phyloP scores from a whole-genome alignment of 1,140 invertebrate genomes.

The Aphaenogaster ashmeadi region DNA sequence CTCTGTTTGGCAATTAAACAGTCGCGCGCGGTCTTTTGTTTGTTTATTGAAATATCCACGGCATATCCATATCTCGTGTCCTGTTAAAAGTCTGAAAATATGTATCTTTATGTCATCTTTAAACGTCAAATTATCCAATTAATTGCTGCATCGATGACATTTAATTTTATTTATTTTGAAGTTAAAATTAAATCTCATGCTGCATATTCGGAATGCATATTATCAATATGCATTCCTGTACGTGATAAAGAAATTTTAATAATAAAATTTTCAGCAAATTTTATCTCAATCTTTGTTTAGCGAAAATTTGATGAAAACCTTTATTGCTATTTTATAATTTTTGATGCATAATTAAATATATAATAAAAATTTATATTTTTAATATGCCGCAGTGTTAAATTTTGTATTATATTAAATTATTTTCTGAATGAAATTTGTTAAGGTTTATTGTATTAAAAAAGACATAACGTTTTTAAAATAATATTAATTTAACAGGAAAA shows the following conservation, averaged over 20 bases:
- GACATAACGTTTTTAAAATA: background rate
- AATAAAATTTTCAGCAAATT: background rate
- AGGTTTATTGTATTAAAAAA: background rate
- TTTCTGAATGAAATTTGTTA: background rate
- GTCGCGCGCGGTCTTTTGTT: background rate
- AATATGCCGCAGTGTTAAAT: background rate
- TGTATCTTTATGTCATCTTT: constrained; percentile 21
- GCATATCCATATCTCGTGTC: background rate
- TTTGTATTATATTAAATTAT: constrained; percentile 12
- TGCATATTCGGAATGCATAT: background rate
- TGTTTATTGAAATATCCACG: constrained; percentile 38
- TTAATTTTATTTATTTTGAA: background rate
- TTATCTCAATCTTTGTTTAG: background rate
- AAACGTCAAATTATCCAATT: background rate
- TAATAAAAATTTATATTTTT: constrained; percentile 19
- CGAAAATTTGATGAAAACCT: background rate
- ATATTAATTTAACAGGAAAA: background rate
- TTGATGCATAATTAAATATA: background rate
- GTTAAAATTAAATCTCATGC: background rate
- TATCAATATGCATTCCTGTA: background rate
- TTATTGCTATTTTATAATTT: background rate
- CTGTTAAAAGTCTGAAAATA: constrained; percentile 25
- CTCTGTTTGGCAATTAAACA: constrained; percentile 42
- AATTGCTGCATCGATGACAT: background rate
- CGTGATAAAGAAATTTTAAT: constrained; percentile 10